These are phyloP conservation scores for Chelonus formosanus DNA, from an alignment of 2,888 invertebrate species.

Conservation along the genomic window DNA sequence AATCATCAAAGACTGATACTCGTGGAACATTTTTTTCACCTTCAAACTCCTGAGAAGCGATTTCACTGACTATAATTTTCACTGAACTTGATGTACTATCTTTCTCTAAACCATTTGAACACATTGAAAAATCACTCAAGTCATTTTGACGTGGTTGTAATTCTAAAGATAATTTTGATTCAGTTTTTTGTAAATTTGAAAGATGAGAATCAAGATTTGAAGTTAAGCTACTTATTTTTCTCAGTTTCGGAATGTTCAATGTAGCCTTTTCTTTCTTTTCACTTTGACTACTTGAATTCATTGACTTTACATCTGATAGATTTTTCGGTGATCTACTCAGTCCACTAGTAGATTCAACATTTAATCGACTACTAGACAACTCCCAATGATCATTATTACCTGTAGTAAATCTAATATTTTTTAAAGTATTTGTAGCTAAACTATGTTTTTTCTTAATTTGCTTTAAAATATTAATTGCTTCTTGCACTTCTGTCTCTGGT, in stretches of 20 bases:
- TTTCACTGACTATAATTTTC: slow-evolving; percentile 56
- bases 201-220: slow-evolving; percentile 50
- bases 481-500: slow-evolving; percentile 52
- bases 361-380: slow-evolving; percentile 12
- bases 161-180: slow-evolving; percentile 37
- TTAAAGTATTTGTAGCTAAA: slow-evolving; percentile 31
- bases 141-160: slow-evolving; percentile 42
- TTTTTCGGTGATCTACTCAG: slow-evolving; percentile 2
- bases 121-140: slow-evolving; percentile 7
- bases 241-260: slow-evolving; percentile 43
- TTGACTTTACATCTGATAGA: neutral
- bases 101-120: slow-evolving; percentile 29
- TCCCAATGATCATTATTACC: slow-evolving; percentile 18
- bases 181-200: slow-evolving; percentile 38
- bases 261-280: neutral
- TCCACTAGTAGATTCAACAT: slow-evolving; percentile 5
- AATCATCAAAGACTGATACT: slow-evolving; percentile 33
- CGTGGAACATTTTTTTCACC: slow-evolving; percentile 39
- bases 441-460: slow-evolving; percentile 45
- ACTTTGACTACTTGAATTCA: neutral
- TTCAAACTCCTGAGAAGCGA: slow-evolving; percentile 38
- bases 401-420: slow-evolving; percentile 2
- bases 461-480: slow-evolving; percentile 51
- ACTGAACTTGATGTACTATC: slow-evolving; percentile 46
- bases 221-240: slow-evolving; percentile 50